Evolutionary conservation across 2,888 invertebrate genomes (phyloP).

Genomic region (Bedellia somnulentella): DNA sequence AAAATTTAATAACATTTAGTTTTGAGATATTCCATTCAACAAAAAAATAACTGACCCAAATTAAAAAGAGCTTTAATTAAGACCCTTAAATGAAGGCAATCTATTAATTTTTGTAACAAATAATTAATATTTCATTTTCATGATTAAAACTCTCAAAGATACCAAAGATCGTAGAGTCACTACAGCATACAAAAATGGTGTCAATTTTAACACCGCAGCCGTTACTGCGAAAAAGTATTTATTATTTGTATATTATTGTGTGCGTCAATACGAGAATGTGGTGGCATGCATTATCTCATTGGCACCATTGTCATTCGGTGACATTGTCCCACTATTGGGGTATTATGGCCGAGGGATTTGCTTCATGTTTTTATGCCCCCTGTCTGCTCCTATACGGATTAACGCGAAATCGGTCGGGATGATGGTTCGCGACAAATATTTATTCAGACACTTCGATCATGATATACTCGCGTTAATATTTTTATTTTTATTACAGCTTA

Average conservation of each 20-base stretch:
- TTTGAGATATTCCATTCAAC: too few species aligned
- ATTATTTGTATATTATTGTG: slow-evolving; percentile 52
- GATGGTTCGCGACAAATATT: slow-evolving; percentile 46
- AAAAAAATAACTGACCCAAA: too few species aligned
- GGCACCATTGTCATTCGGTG: slow-evolving; percentile 14
- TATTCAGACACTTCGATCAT: slow-evolving; percentile 18
- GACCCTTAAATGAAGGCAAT: too few species aligned
- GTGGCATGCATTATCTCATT: slow-evolving; percentile 24
- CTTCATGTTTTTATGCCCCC: slow-evolving; percentile 31
- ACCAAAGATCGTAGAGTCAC: slow-evolving; percentile 1
- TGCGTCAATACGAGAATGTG: slow-evolving; percentile 44
- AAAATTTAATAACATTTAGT: too few species aligned
- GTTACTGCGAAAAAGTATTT: slow-evolving; percentile 31
- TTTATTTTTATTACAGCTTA: too few species aligned
- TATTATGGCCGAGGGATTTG: slow-evolving; percentile 20
- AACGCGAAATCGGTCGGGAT: slow-evolving; percentile 30
- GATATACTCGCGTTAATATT: slow-evolving; percentile 14
- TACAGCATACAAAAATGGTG: slow-evolving; percentile 23
- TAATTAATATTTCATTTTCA: too few species aligned
- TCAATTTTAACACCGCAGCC: slow-evolving; percentile 48
- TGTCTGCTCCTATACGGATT: slow-evolving; percentile 29
- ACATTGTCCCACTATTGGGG: slow-evolving; percentile 23
- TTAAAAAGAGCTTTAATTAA: too few species aligned
- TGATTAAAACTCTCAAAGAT: too few species aligned
- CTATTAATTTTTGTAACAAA: too few species aligned